Percentiles rank a stretch among this genome's conserved stretches.
Evolutionary conservation across 2,113 vertebrate genomes (phyloP).

Genomic region (Crotalus tigris): DNA sequence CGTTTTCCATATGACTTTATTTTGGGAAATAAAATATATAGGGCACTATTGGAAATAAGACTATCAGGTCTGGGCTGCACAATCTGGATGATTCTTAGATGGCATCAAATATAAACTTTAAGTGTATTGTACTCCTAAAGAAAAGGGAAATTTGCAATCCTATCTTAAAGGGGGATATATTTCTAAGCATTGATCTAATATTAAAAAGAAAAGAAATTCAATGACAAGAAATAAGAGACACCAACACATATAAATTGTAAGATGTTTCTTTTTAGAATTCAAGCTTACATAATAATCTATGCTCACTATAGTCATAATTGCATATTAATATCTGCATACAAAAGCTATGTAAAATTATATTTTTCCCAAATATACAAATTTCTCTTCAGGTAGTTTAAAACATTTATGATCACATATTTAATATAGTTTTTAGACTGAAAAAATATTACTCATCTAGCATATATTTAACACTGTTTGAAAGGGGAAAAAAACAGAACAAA

Average conservation of each 20-base stretch:
- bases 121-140: background rate
- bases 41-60: background rate
- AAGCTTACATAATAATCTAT: constrained; percentile 80
- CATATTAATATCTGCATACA: constrained; percentile 84
- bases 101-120: background rate
- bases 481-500: constrained; percentile 44
- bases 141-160: too few relatives aligned
- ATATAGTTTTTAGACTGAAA: constrained; percentile 76
- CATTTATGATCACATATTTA: constrained; percentile 78
- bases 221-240: constrained; percentile 63
- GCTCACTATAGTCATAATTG: constrained; percentile 80
- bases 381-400: constrained; percentile 80
- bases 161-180: background rate
- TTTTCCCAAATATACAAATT: constrained; percentile 83
- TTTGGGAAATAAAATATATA: background rate
- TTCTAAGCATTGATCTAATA: background rate
- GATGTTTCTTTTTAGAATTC: constrained; percentile 77
- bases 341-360: constrained; percentile 84
- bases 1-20: background rate
- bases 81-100: background rate
- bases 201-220: constrained; percentile 8
- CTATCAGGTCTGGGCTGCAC: background rate
- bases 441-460: constrained; percentile 77
- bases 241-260: constrained; percentile 65
- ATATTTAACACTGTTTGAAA: constrained; percentile 77